These are phyloP conservation scores for Hormaphis cornu DNA, from an alignment of 1,140 invertebrate species.

Conservation along the genomic window DNA sequence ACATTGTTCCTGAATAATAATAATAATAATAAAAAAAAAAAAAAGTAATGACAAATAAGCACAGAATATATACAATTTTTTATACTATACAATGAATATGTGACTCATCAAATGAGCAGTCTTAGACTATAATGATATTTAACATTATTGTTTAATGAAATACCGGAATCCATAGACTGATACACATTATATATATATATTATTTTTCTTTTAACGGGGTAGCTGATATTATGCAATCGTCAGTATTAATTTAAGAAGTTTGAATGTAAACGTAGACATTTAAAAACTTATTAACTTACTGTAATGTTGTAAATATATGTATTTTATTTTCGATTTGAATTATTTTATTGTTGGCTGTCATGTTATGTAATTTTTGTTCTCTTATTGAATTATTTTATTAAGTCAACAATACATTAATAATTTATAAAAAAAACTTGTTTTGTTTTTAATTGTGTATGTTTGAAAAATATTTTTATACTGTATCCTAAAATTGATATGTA, in stretches of 20 bases:
- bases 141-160: constrained; percentile 24
- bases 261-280: neutral
- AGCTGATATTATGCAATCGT: constrained; percentile 30
- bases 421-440: constrained; percentile 25
- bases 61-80: constrained; percentile 4
- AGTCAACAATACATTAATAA: constrained; percentile 22
- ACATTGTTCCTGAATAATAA: constrained; percentile 25
- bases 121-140: constrained; percentile 17
- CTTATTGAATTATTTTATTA: constrained; percentile 23
- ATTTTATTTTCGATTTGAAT: constrained; percentile 13
- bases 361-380: constrained; percentile 25
- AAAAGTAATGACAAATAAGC: neutral
- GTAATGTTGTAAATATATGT: constrained; percentile 23
- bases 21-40: neutral
- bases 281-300: constrained; percentile 20
- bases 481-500: constrained; percentile 22
- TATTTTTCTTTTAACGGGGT: constrained; percentile 27
- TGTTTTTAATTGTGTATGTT: constrained; percentile 17
- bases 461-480: neutral
- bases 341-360: constrained; percentile 27
- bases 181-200: constrained; percentile 22
- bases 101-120: constrained; percentile 5
- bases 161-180: constrained; percentile 32
- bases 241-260: constrained; percentile 25
- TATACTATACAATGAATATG: constrained; percentile 9